Percentiles rank a stretch among this genome's conserved stretches.
Conservation (phyloP, 1,140 invertebrate genomes). For the Tetramorium simillimum region DNA sequence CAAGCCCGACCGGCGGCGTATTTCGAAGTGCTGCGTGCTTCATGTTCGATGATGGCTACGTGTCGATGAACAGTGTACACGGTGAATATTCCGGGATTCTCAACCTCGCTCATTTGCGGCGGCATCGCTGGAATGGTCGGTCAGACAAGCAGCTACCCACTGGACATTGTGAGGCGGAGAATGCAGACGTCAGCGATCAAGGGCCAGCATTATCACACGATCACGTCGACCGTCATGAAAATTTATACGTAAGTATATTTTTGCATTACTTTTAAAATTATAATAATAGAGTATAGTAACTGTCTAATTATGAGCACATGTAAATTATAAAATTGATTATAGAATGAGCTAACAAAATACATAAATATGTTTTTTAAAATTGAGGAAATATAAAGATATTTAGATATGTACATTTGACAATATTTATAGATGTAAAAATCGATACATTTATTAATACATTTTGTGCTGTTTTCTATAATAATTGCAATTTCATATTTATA, state of each 20-base stretch:
- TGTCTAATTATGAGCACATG: background rate
- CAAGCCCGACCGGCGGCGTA: conserved; percentile 77
- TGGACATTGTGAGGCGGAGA: conserved; percentile 95
- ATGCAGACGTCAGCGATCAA: conserved; percentile 92
- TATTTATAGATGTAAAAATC: background rate
- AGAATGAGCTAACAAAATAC: background rate
- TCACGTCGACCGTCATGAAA: conserved; percentile 87
- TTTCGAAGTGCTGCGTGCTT: conserved; percentile 79
- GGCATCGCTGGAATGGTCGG: conserved; percentile 96
- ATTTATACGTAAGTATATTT: conserved; percentile 87
- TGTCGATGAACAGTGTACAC: conserved; percentile 82
- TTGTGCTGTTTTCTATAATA: background rate
- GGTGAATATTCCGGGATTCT: conserved; percentile 80
- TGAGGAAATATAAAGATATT: background rate
- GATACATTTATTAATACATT: background rate
- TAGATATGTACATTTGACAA: background rate
- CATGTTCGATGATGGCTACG: conserved; percentile 81
- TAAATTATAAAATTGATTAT: background rate
- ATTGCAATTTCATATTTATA: background rate
- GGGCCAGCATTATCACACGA: conserved; percentile 88
- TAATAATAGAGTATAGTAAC: background rate
- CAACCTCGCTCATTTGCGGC: conserved; percentile 92
- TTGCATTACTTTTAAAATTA: background rate
- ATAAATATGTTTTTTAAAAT: background rate
- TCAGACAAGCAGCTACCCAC: conserved; percentile 98